A percentile compares a stretch with the other conserved stretches of the same genome.
Conservation (phyloP, 35 echinoderm and acorn worm genomes). For the Strongylocentrotus purpuratus region DNA sequence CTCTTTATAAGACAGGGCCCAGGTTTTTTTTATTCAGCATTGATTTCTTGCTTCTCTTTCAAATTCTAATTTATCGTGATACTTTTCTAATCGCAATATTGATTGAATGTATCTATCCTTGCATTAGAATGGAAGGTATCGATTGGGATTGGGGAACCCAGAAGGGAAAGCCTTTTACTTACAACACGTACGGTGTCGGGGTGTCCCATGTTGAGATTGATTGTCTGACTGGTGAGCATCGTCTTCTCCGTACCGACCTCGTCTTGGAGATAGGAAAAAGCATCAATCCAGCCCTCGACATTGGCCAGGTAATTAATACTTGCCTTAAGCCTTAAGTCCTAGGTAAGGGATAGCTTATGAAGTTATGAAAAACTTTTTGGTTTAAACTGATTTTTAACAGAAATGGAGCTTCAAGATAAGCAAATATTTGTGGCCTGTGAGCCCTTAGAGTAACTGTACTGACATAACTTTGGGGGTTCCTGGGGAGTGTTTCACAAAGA, state of each 20-base stretch:
- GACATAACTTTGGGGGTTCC: too few relatives aligned
- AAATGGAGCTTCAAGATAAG: too few relatives aligned
- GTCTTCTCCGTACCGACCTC: conserved; percentile 54
- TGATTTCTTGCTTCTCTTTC: background rate
- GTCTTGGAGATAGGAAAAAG: conserved; percentile 61
- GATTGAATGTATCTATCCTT: background rate
- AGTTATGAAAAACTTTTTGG: background rate
- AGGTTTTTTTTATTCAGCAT: too few relatives aligned
- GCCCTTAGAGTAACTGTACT: too few relatives aligned
- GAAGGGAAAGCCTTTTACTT: conserved; percentile 31
- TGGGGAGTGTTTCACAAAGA: too few relatives aligned
- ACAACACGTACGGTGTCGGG: conserved; percentile 48
- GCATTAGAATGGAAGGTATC: conserved; percentile 18
- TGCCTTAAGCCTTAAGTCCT: background rate
- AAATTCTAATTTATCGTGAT: background rate
- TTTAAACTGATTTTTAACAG: too few relatives aligned
- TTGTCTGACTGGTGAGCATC: conserved; percentile 77
- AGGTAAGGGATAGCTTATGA: background rate
- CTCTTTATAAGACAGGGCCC: too few relatives aligned
- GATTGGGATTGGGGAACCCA: conserved; percentile 32
- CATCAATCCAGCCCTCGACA: conserved; percentile 61
- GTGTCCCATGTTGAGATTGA: conserved; percentile 67
- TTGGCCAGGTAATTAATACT: conserved; percentile 61
- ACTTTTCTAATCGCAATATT: background rate
- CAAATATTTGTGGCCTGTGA: too few relatives aligned